Evolutionary conservation across 2,888 invertebrate genomes (phyloP).

Genomic region (Alcis repandata): DNA sequence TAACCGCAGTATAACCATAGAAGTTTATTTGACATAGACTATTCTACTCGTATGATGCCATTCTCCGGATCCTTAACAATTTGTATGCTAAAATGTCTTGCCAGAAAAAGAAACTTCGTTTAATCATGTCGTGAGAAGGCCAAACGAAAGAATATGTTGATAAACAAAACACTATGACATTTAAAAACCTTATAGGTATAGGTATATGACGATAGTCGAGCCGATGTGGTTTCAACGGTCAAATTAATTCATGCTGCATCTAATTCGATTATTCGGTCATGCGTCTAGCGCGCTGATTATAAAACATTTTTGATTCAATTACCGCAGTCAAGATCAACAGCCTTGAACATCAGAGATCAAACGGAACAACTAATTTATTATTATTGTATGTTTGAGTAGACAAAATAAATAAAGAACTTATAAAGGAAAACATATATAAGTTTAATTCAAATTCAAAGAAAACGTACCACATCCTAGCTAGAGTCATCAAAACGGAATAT

Average conservation of each 20-base stretch:
- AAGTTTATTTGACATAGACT: too few species aligned
- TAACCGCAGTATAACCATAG: background rate
- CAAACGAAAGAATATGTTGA: background rate
- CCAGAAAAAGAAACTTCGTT: background rate
- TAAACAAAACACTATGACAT: background rate
- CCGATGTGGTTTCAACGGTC: background rate
- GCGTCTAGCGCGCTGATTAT: slow-evolving; percentile 10
- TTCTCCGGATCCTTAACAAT: background rate
- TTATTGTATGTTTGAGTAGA: slow-evolving; percentile 10
- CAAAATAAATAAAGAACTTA: slow-evolving; percentile 9
- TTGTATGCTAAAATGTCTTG: background rate
- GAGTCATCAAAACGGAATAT: background rate
- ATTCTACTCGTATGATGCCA: too few species aligned
- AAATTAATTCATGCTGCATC: slow-evolving; percentile 17
- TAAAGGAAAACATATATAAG: background rate
- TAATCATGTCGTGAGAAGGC: background rate
- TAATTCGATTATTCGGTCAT: slow-evolving; percentile 23
- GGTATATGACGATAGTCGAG: background rate
- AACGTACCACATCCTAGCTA: background rate
- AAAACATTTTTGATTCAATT: slow-evolving; percentile 29
- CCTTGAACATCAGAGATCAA: slow-evolving; percentile 22
- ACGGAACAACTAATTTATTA: slow-evolving; percentile 20
- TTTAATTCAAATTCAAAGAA: background rate
- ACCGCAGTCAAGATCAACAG: slow-evolving; percentile 22
- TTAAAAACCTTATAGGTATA: background rate